Evolutionary conservation across 2,888 invertebrate species (phyloP), one percentile per base, ranked within the genome.

Genomic region (Horisme vitalbata): DNA sequence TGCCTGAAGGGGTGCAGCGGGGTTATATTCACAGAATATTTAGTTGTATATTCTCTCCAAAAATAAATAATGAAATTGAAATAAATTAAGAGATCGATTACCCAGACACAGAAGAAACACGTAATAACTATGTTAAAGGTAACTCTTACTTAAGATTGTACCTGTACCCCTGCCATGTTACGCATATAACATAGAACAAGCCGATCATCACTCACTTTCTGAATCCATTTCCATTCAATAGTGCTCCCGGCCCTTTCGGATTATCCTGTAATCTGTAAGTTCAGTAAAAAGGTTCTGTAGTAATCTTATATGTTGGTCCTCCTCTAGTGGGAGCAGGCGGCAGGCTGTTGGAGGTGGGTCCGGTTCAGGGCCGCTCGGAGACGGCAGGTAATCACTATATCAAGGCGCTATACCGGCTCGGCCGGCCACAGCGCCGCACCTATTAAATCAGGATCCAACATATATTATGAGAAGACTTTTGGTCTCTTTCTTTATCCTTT

Each of bases 271-370:
- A 23, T 41, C 35, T 39, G 14, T 15, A 26, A 35, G 24, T 26
- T 41, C 35, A 26, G 11, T 34, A 34, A 33, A 33, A 33, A 38
- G 20, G 31, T 18, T 11, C 41, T 41, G 36, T 28, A 32, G 31
- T 36, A 41, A 36, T 41, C 31, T 37, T 37, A 36, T 47, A 41
- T 41, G 46, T 47, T 41, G 26, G 35, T 27, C 46, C 41, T 35
- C 41, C 41, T 41, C 36, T 47, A 21, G 43, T 31, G 12, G n/a
- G n/a, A n/a, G n/a, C n/a, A n/a, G n/a, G n/a, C 36, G 24, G 9
- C n/a, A 41, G 48, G 55, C 52, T 48, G 45, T 43, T 51, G 45
- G 48, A 45, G 45, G 41, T 36, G 43, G 45, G 43, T 7, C 39
- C 12, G 32, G 38, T 55, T 45, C 50, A 33, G 10, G 21, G 27